Evolutionary conservation across 2,113 vertebrate genomes (phyloP).

Genomic region (Anas platyrhynchos): DNA sequence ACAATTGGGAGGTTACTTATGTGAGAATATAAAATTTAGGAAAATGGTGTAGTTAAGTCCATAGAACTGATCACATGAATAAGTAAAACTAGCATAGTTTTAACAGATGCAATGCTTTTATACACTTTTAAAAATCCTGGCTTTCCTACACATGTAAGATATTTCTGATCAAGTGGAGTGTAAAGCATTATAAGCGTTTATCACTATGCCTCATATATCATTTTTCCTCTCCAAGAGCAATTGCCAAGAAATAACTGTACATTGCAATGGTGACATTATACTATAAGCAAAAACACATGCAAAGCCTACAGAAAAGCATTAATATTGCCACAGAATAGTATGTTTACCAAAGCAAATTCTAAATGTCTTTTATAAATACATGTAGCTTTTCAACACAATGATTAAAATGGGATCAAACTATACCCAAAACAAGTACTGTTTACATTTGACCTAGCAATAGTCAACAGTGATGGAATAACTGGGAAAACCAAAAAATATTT

Average conservation of each 20-base stretch:
- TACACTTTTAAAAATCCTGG: not conserved
- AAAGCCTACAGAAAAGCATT: not conserved
- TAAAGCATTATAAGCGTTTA: not conserved
- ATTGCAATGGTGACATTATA: not conserved
- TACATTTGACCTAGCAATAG: not conserved
- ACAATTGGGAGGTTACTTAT: not conserved
- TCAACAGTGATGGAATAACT: not conserved
- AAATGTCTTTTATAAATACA: not conserved
- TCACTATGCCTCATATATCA: not conserved
- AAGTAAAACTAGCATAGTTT: not conserved
- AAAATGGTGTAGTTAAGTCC: not conserved
- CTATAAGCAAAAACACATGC: not conserved
- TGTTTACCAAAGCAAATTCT: not conserved
- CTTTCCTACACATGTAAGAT: not conserved
- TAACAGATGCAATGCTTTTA: not conserved
- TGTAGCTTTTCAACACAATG: not conserved
- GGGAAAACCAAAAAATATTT: not conserved
- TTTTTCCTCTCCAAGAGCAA: not conserved
- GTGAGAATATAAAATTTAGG: not conserved
- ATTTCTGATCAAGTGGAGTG: not conserved
- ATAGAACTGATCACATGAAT: not conserved
- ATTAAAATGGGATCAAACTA: not conserved
- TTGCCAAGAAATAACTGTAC: not conserved
- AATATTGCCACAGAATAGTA: not conserved
- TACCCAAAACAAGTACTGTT: not conserved